Conservation (phyloP, 2,113 vertebrate genomes). For the Dissostichus mawsoni region DNA sequence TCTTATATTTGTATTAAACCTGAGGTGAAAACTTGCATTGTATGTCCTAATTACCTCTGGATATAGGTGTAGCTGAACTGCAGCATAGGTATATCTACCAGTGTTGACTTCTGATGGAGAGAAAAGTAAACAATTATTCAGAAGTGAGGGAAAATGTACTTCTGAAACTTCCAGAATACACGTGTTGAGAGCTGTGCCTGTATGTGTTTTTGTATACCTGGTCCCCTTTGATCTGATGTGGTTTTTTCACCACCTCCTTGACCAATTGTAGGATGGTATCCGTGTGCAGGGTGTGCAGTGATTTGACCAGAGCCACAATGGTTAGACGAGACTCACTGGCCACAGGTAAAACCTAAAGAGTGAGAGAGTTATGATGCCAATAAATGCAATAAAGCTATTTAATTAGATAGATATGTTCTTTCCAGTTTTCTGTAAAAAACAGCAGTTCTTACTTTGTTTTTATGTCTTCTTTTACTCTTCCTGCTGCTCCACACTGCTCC, state of each 20-base stretch:
- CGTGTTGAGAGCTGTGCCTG: background rate
- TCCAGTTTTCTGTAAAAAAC: background rate
- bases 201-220: constrained; percentile 82
- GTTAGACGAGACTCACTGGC: constrained; percentile 87
- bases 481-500: constrained; percentile 93
- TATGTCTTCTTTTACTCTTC: constrained; percentile 86
- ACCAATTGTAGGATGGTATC: constrained; percentile 90
- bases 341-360: constrained; percentile 86
- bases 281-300: constrained; percentile 86
- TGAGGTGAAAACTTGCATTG: background rate
- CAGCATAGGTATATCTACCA: constrained; percentile 92
- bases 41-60: constrained; percentile 85
- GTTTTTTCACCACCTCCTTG: constrained; percentile 97
- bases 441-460: constrained; percentile 86
- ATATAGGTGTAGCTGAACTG: constrained; percentile 92
- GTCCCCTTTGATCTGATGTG: constrained; percentile 91
- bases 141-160: background rate
- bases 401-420: background rate
- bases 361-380: background rate
- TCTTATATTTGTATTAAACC: background rate
- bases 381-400: background rate
- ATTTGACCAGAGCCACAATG: constrained; percentile 91
- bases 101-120: constrained; percentile 85
- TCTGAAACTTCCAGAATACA: background rate
- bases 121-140: background rate